Evolutionary conservation across 2,113 vertebrate genomes (phyloP), one percentile per base, ranked within the genome.

Genomic region (Percopsis transmontana): DNA sequence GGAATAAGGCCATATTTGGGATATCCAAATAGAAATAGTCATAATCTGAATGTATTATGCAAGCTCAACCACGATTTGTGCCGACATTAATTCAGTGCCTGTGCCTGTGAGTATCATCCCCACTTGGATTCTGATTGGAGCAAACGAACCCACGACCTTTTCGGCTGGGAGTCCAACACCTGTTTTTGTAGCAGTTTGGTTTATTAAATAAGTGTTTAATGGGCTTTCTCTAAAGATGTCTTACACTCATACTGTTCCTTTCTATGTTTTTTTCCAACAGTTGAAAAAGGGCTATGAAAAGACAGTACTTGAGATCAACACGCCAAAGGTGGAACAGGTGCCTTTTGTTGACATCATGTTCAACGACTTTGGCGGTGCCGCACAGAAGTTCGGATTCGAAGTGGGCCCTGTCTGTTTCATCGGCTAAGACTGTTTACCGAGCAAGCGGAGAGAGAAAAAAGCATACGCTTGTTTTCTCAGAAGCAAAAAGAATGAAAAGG

Each of bases 361-460:
- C 94, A 98, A 96, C 76, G 97, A 99, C 85, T 99, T 99, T 7
- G 97, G 97, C 15, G 95, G 96, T 56, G 83, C 95, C 0, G 88
- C 94, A 40, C 97, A 99, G 94, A 99, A 99, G 91, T 99, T 99
- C 57, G 97, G 97, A 81, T 99, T 99, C 44, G 96, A 99, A 94
- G 96, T 99, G 91, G 97, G 97, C 89, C 96, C 97, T 2, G 97
- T 96, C 86, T 99, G 97, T 91, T 99, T 98, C 92, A 81, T 97
- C 86, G 97, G 97, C 93, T 99, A 93, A 96, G 90, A 92, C 90
- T 91, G 91, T 91, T 89, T 70, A 81, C 84, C 82, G 86, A 86
- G 73, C 79, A 77, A 83, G 80, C 60, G 82, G 86, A 89, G 78
- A 74, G 12, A 14, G 45, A 82, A 65, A 80, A 84, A 84, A 79